These are phyloP conservation scores for Rapana venosa DNA, from an alignment of 2,888 invertebrate genomes.

Conservation along the genomic window DNA sequence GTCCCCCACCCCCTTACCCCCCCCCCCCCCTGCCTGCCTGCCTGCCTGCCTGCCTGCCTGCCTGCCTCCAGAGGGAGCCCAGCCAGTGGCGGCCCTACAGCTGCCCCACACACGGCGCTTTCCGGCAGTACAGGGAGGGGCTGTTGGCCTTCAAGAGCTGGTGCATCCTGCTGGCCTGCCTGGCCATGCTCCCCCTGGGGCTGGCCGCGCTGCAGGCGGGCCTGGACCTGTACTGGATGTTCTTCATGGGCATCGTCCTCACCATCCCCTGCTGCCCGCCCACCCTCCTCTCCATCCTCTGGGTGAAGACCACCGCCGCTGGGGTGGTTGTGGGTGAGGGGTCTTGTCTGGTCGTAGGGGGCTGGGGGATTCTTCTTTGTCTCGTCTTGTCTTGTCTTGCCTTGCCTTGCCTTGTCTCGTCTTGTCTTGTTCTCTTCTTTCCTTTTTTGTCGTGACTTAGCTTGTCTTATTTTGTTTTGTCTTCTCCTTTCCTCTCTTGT, in stretches of 20 bases:
- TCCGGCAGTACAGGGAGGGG: constrained; percentile 62
- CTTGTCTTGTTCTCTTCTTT: too few species aligned
- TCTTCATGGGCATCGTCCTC: constrained; percentile 75
- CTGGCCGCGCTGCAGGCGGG: constrained; percentile 71
- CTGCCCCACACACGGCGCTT: constrained; percentile 72
- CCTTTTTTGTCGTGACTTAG: too few species aligned
- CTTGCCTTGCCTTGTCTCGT: too few species aligned
- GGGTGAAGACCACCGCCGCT: constrained; percentile 72
- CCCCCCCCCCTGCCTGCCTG: too few species aligned
- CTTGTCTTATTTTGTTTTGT: too few species aligned
- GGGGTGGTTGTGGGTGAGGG: constrained; percentile 66
- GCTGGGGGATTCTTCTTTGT: too few species aligned
- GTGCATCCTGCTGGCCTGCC: constrained; percentile 74
- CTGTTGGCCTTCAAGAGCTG: constrained; percentile 74
- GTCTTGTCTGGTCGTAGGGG: too few species aligned
- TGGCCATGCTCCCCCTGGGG: constrained; percentile 72
- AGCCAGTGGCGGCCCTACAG: constrained; percentile 54
- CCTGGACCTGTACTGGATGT: constrained; percentile 76
- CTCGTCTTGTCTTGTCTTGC: too few species aligned
- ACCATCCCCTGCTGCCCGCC: constrained; percentile 75
- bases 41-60: background rate
- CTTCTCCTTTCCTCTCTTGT: too few species aligned
- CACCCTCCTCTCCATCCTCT: constrained; percentile 69
- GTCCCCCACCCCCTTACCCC: too few species aligned
- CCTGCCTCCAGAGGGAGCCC: constrained; percentile 31